Conservation (phyloP, 2,888 invertebrate species). For the Nomada hirtipes region DNA sequence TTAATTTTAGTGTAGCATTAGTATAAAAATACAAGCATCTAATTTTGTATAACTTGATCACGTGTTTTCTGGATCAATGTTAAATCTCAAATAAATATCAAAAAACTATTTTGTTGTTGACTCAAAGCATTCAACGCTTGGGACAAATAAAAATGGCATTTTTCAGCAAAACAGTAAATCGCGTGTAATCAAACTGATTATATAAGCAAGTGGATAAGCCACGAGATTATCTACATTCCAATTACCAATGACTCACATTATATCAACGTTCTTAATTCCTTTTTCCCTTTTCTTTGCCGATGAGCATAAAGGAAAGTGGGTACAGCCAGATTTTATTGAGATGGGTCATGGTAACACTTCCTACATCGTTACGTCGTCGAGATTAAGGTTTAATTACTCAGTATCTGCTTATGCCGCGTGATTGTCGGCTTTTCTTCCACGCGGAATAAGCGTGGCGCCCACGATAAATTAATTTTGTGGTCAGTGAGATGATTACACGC, state of each 20-base stretch:
- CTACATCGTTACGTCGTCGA: not conserved
- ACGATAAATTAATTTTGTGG: not conserved
- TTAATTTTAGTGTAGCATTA: not conserved
- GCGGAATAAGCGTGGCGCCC: not conserved
- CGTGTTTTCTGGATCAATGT: not conserved
- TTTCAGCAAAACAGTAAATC: not conserved
- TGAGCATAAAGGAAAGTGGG: conserved; percentile 32
- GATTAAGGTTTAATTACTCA: conserved; percentile 42
- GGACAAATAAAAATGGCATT: not conserved
- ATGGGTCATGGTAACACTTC: conserved; percentile 17
- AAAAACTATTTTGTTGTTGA: not conserved
- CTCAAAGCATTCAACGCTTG: not conserved
- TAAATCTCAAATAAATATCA: not conserved
- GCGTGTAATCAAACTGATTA: conserved; percentile 9
- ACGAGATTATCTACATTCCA: conserved; percentile 35
- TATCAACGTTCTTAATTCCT: conserved; percentile 10
- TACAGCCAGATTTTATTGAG: conserved; percentile 20
- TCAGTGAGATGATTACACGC: not conserved
- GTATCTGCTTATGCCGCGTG: not conserved
- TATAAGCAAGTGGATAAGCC: conserved; percentile 25
- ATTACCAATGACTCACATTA: conserved; percentile 40
- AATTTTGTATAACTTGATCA: not conserved
- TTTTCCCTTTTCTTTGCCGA: conserved; percentile 33
- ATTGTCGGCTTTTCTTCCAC: not conserved
- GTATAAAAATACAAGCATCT: not conserved